Conservation (phyloP, 2,113 vertebrate genomes). For the Otus sunia region DNA sequence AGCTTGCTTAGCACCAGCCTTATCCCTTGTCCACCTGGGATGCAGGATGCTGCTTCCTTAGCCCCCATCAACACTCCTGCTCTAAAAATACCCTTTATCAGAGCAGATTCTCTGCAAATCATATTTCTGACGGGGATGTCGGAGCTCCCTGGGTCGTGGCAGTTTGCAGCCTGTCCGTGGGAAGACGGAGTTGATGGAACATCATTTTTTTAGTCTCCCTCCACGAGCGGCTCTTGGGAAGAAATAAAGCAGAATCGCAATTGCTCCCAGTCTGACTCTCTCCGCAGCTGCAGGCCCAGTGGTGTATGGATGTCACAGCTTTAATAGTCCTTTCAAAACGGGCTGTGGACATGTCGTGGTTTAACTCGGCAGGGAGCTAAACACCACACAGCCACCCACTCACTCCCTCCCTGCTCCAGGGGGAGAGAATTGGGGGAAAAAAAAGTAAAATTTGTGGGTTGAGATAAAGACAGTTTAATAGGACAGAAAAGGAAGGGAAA, state of each 20-base stretch:
- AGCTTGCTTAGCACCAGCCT: background rate
- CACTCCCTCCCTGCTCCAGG: too few species aligned
- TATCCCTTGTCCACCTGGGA: background rate
- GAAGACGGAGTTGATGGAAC: background rate
- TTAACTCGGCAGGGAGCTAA: too few species aligned
- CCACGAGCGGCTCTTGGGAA: background rate
- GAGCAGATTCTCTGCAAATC: background rate
- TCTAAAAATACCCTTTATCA: background rate
- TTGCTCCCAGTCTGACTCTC: background rate
- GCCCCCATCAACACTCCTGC: too few species aligned
- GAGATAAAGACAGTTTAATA: too few species aligned
- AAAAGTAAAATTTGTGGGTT: too few species aligned
- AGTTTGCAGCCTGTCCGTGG: background rate
- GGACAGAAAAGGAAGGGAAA: too few species aligned
- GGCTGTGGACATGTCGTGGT: background rate
- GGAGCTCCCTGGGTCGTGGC: background rate
- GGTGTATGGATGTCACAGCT: background rate
- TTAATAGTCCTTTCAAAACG: background rate
- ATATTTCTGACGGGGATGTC: fast-evolving
- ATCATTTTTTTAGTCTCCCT: background rate
- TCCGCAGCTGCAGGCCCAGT: background rate
- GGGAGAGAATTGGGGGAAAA: too few species aligned
- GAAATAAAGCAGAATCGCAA: background rate
- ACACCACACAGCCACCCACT: too few species aligned
- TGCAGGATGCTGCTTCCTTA: background rate